These are phyloP conservation scores for Cheiracanthium punctorium DNA, from an alignment of 2,888 invertebrate species.

Conservation along the genomic window DNA sequence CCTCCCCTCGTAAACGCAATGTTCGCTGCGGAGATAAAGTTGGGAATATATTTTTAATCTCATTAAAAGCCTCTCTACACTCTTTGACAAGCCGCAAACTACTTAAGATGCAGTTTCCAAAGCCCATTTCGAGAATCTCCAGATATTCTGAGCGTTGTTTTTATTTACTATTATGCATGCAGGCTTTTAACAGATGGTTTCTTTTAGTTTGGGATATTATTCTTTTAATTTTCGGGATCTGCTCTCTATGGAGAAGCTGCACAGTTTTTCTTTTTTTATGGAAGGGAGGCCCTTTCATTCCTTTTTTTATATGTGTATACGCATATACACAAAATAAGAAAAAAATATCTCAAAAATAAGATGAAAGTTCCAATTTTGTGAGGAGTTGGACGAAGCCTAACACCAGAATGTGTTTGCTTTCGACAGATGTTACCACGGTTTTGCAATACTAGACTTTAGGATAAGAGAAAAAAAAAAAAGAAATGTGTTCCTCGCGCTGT, in stretches of 20 bases:
- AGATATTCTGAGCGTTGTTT: not conserved
- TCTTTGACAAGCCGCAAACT: not conserved
- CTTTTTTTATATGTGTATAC: no score
- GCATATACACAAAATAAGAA: not conserved
- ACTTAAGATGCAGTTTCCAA: not conserved
- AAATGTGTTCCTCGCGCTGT: not conserved
- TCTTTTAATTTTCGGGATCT: conserved; percentile 3
- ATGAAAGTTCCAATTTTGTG: not conserved
- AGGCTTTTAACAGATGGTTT: not conserved
- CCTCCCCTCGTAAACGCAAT: not conserved
- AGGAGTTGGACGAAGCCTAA: not conserved
- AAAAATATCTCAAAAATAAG: not conserved
- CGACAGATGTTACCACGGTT: conserved; percentile 10
- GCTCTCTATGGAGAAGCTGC: no score
- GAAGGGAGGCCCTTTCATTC: no score
- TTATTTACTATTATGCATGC: conserved; percentile 13
- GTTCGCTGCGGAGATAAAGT: not conserved
- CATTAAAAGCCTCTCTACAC: not conserved
- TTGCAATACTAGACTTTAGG: not conserved
- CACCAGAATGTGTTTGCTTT: not conserved
- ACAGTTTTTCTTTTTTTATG: no score
- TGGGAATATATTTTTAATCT: not conserved
- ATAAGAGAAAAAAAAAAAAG: not conserved
- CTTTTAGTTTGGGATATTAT: not conserved
- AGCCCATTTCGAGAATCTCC: not conserved